Base-by-base conservation (phyloP, 2,888 invertebrate species). In the Nyleta sp. region DNA sequence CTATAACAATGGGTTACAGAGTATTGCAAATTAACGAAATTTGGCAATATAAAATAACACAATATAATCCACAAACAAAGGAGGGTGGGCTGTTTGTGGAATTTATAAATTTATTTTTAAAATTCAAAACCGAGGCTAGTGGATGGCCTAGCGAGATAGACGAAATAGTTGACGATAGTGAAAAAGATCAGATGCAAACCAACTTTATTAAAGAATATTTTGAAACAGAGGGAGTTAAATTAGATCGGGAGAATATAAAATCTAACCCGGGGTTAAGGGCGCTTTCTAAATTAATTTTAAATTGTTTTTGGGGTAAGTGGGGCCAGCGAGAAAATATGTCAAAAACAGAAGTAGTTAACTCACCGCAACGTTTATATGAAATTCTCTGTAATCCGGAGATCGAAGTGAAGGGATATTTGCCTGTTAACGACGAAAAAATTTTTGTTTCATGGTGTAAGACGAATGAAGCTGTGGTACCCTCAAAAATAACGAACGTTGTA, bases 301-400 rank as follows among this genome's bases (percentile, higher is more conserved):
- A 68, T 57, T 68, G 44, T 8, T 57, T 68, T n/a, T 68, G 55
- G 57, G 67, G 55, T 10, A 68, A 68, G n/a, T 55, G 20, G 2
- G 55, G 33, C 0, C 67, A 68, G 42, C 13, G 46, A 5, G 18
- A 22, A 6, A 46, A 68, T 17, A 33, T 62, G 38, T 6, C 53
- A 2, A 50, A 40, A 18, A 60, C 50, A 2, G 38, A 48, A 48
- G 13, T 62, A 7, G 6, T 52, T 18, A 31, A 1, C 5, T 4
- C 0, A 35, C 18, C 17, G 1, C 0, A 13, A 5, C 1, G 11
- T 11, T 5, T 42, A n/a, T 10, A 18, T 28, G 15, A 33, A 31
- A 22, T 55, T 7, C 10, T 35, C 2, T 18, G 13, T 7, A 24
- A 35, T 3, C 15, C 64, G 0, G 15, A 52, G 4, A 6, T 42